These are phyloP conservation scores for Aspidiotus destructor DNA, from an alignment of 2,888 invertebrate species.

Conservation along the genomic window DNA sequence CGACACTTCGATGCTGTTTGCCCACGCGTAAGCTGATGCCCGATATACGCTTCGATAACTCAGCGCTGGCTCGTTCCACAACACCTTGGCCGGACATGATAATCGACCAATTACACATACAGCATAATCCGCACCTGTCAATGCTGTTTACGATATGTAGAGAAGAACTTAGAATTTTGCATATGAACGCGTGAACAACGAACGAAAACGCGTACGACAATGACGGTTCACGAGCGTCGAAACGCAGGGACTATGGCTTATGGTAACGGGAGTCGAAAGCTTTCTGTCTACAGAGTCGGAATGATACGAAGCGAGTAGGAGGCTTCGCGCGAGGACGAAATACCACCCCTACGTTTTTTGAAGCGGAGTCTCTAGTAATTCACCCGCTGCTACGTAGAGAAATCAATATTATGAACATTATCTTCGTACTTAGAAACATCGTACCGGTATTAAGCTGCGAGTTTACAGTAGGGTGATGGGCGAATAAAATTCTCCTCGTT, in stretches of 20 bases:
- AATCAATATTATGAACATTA: slow-evolving; percentile 29
- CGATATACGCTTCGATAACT: slow-evolving; percentile 78
- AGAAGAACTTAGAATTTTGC: too few species aligned
- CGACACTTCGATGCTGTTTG: slow-evolving; percentile 47
- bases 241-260: slow-evolving; percentile 22
- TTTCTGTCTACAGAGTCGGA: slow-evolving; percentile 21
- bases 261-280: not conserved
- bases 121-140: slow-evolving; percentile 4
- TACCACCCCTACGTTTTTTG: slow-evolving; percentile 25
- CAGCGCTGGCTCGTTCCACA: slow-evolving; percentile 83
- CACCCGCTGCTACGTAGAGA: slow-evolving; percentile 12
- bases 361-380: slow-evolving; percentile 25
- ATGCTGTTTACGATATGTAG: too few species aligned
- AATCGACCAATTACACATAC: slow-evolving; percentile 28
- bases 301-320: slow-evolving; percentile 25
- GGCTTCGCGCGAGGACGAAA: slow-evolving; percentile 26
- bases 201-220: slow-evolving; percentile 1
- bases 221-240: slow-evolving; percentile 17
- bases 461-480: not conserved
- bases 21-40: slow-evolving; percentile 61
- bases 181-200: not conserved
- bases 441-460: not conserved
- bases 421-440: slow-evolving; percentile 17
- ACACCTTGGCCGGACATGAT: slow-evolving; percentile 78
- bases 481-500: not conserved